These are phyloP conservation scores for Aspidapion aeneum DNA, from an alignment of 2,888 invertebrate genomes.

Conservation along the genomic window DNA sequence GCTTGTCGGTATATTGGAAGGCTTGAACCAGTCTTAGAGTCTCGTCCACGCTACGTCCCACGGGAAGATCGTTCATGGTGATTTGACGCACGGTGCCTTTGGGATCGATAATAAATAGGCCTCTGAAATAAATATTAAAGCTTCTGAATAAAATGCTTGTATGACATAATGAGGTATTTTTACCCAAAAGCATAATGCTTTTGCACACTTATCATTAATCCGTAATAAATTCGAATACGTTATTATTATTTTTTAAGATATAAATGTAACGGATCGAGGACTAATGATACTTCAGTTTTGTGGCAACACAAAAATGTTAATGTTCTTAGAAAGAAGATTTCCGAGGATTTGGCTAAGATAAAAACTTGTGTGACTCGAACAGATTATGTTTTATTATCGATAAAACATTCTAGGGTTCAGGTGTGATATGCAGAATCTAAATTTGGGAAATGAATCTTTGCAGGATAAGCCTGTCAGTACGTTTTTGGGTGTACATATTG, in stretches of 20 bases:
- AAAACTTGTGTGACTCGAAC: neutral
- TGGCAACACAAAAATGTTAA: neutral
- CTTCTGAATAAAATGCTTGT: too few species aligned
- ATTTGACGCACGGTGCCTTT: conserved; percentile 86
- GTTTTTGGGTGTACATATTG: neutral
- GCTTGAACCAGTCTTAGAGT: conserved; percentile 91
- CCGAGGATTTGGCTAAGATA: neutral
- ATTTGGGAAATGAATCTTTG: neutral
- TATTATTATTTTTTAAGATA: too few species aligned
- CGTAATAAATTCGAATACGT: too few species aligned
- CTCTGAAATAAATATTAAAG: conserved; percentile 52
- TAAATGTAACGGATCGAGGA: too few species aligned
- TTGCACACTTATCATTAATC: too few species aligned
- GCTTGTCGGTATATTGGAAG: conserved; percentile 88
- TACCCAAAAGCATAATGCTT: too few species aligned
- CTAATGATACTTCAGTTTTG: neutral
- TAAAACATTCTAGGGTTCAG: neutral
- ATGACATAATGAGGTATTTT: too few species aligned
- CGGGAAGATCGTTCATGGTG: conserved; percentile 95
- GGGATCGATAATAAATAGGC: conserved; percentile 90
- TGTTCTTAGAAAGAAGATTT: neutral
- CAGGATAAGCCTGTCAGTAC: neutral
- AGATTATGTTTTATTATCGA: neutral
- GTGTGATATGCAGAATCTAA: neutral
- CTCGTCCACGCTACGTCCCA: conserved; percentile 91